Evolutionary conservation across 1,140 invertebrate species (phyloP), one percentile per base, ranked within the genome.

Genomic region (Cheumatopsyche charites): DNA sequence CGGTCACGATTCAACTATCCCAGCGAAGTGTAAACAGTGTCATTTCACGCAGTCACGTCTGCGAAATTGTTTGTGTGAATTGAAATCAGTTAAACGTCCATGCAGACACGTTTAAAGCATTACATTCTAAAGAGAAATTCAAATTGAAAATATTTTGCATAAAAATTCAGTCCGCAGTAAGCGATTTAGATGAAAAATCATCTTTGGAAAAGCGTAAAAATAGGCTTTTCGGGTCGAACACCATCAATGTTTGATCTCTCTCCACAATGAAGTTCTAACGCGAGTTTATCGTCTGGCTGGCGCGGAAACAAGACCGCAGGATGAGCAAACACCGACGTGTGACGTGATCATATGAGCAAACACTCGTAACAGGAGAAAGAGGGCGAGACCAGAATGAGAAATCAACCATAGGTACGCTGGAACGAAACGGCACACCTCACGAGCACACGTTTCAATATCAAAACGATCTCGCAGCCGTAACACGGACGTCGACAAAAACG

Each of bases 311-410:
- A 58, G 55, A 58, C 55, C 55, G 21, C 55, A 58, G 55, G 23
- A 58, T 58, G 55, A 58, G 55, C 55, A 58, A 58, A 58, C 55
- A 58, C 25, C 21, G 23, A 23, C 55, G 55, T 58, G 55, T 58
- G 55, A 58, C 55, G 55, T 58, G 55, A 58, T 58, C 55, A 58
- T 58, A 58, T 58, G 23, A 58, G 55, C 55, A 58, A 58, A 58
- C 55, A 58, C 21, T 58, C 55, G 19, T 58, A 58, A 58, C 55
- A 13, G 19, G 21, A 26, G 55, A 58, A 58, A 58, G 23, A 58
- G 55, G 55, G 55, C 55, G 21, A 58, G 55, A 58, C 55, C 21
- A n/a, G 55, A 58, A 58, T 58, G 55, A 58, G 55, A 58, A 58
- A 58, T 58, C 55, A 58, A 58, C 55, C 29, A 9, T 36, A n/a